A percentile compares a stretch with the other conserved stretches of the same genome.
Evolutionary conservation across 2,888 invertebrate species (phyloP).

Genomic region (Amblyjoppa fuscipennis): DNA sequence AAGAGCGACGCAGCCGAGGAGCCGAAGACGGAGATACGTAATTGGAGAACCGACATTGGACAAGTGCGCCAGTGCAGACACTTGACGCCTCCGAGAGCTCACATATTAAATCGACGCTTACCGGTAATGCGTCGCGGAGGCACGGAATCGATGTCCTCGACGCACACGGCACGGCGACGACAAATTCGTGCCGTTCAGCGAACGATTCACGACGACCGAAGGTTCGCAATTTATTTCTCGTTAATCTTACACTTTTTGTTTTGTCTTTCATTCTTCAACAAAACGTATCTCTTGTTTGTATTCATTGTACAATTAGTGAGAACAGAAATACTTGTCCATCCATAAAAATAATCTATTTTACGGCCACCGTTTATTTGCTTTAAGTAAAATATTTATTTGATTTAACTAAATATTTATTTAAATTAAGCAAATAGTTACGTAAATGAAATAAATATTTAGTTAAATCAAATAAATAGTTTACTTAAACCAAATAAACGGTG

Average conservation of each 20-base stretch:
- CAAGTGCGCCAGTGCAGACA: conserved; percentile 53
- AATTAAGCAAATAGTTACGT: too few relatives aligned
- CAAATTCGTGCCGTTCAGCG: neutral
- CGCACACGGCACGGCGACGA: neutral
- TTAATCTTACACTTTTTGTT: neutral
- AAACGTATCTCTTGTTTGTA: neutral
- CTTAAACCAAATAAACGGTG: too few relatives aligned
- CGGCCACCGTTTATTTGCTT: too few relatives aligned
- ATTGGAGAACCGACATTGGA: conserved; percentile 61
- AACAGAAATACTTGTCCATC: too few relatives aligned
- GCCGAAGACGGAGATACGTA: conserved; percentile 41
- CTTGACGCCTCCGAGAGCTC: conserved; percentile 46
- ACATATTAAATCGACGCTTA: conserved; percentile 43
- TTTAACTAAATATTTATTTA: too few relatives aligned
- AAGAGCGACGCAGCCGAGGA: neutral
- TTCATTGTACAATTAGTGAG: neutral
- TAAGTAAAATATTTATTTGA: too few relatives aligned
- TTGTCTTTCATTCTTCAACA: neutral
- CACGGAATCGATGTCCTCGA: conserved; percentile 21
- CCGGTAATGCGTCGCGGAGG: conserved; percentile 55
- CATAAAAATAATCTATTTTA: too few relatives aligned
- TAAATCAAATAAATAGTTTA: too few relatives aligned
- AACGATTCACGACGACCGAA: neutral
- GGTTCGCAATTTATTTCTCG: neutral
- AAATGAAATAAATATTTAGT: too few relatives aligned